phyloP scores from a whole-genome alignment of 2,797 vertebrate genomes.

The Alfaro cultratus region DNA sequence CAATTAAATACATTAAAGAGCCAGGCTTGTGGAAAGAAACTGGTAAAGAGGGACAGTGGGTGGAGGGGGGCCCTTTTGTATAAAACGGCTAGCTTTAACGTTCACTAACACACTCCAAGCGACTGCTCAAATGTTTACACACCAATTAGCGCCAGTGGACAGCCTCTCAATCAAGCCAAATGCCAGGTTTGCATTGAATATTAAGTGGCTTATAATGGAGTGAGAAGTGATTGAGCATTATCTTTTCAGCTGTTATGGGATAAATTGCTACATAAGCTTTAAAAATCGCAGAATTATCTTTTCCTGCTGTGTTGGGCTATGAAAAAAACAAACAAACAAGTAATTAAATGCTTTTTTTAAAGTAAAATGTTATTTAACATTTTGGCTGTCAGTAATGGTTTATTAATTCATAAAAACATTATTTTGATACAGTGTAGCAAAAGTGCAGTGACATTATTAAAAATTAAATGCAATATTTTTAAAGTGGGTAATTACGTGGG shows the following conservation, averaged over 20 bases:
- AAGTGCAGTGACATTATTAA: slow-evolving; percentile 6
- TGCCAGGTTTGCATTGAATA: slow-evolving; percentile 72
- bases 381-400: not conserved
- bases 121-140: slow-evolving; percentile 72
- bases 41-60: slow-evolving; percentile 26
- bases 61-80: slow-evolving; percentile 19
- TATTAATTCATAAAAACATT: not conserved
- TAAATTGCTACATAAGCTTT: slow-evolving; percentile 5
- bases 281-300: not conserved
- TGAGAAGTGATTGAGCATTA: slow-evolving; percentile 46
- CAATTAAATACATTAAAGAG: slow-evolving; percentile 78
- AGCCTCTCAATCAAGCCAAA: slow-evolving; percentile 72
- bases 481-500: not conserved
- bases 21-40: slow-evolving; percentile 49
- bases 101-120: slow-evolving; percentile 47
- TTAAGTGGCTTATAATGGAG: slow-evolving; percentile 62
- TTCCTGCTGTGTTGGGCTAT: not conserved
- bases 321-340: slow-evolving; percentile 6
- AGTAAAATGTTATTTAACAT: not conserved
- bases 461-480: not conserved
- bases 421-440: slow-evolving; percentile 1
- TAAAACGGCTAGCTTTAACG: slow-evolving; percentile 50
- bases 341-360: not conserved
- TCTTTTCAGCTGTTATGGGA: slow-evolving; percentile 31
- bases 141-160: slow-evolving; percentile 65